Evolutionary conservation across 2,797 vertebrate genomes (phyloP).

Genomic region (Poecilia velifera): DNA sequence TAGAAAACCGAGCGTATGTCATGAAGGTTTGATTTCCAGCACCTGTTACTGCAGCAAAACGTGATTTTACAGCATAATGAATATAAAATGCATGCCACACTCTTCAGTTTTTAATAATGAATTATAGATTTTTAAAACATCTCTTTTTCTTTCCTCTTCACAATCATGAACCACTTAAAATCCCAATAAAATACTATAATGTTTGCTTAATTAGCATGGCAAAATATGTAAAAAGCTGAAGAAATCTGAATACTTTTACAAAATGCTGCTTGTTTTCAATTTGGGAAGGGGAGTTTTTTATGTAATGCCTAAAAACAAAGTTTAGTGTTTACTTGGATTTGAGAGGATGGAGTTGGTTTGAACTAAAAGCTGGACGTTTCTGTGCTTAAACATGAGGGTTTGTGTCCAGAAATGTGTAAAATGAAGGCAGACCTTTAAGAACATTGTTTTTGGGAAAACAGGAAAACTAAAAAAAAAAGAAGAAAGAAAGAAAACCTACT

Average conservation of each 20-base stretch:
- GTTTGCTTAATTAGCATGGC: background rate
- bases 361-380: background rate
- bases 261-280: background rate
- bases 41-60: background rate
- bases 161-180: background rate
- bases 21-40: background rate
- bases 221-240: background rate
- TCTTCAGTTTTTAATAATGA: background rate
- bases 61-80: background rate
- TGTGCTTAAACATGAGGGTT: background rate
- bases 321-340: background rate
- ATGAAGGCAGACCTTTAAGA: background rate
- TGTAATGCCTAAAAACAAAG: background rate
- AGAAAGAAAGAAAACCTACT: background rate
- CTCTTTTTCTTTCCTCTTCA: background rate
- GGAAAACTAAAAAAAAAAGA: background rate
- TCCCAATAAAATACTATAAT: background rate
- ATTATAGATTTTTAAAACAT: background rate
- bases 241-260: background rate
- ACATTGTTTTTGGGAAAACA: background rate
- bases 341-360: background rate
- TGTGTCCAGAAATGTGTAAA: background rate
- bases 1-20: background rate
- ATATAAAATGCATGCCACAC: background rate
- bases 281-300: background rate